A percentile compares a stretch with the other conserved stretches of the same genome.
phyloP scores from a whole-genome alignment of 2,113 vertebrate genomes.

The Dendropsophus ebraccatus region DNA sequence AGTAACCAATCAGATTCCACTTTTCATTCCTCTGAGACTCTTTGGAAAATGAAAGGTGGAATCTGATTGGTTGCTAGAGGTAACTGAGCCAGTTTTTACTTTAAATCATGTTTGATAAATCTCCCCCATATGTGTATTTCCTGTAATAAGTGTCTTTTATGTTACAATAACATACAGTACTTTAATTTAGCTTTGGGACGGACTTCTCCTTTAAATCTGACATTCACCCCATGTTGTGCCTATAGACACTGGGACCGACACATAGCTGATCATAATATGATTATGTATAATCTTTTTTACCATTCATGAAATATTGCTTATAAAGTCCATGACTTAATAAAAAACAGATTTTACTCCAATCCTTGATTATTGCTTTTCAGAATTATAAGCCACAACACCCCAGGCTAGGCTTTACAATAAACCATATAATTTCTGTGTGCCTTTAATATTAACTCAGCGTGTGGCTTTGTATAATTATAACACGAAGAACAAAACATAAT shows the following conservation, averaged over 20 bases:
- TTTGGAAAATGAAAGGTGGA: no score
- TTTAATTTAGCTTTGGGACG: no score
- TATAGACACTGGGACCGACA: not conserved
- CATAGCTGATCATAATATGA: not conserved
- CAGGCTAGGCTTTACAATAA: constrained; percentile 25
- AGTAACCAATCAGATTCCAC: no score
- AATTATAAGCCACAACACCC: constrained; percentile 1
- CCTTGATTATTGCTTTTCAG: constrained; percentile 32
- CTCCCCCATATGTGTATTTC: no score
- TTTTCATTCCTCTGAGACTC: no score
- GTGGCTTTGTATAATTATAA: constrained; percentile 40
- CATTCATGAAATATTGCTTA: not conserved
- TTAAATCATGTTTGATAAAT: no score
- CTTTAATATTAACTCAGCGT: constrained; percentile 37
- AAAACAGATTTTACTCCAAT: constrained; percentile 10
- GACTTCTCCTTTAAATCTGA: no score
- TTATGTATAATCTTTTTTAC: not conserved
- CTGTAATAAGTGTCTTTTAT: no score
- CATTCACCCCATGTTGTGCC: not conserved
- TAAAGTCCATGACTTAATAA: constrained; percentile 12
- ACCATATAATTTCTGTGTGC: constrained; percentile 34
- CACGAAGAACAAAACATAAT: constrained; percentile 27
- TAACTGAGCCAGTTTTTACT: no score
- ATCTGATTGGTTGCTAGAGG: no score
- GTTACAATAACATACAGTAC: no score